Evolutionary conservation across 2,888 invertebrate genomes (phyloP).

Genomic region (Scrobipalpa costella): DNA sequence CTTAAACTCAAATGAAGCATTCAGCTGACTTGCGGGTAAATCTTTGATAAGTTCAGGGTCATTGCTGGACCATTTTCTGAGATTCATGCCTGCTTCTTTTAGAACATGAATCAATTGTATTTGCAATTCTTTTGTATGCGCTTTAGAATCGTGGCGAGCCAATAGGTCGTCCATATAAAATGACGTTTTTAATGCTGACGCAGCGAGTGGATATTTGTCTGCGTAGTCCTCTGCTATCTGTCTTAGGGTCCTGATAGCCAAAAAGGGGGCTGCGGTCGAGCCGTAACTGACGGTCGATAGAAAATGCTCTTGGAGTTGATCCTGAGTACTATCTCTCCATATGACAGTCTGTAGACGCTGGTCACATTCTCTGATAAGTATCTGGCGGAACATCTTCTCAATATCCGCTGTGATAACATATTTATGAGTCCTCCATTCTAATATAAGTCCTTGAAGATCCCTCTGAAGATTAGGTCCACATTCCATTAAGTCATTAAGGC

Average conservation of each 20-base stretch:
- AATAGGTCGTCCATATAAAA: constrained; percentile 7
- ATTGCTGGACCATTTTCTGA: background rate
- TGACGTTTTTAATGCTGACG: background rate
- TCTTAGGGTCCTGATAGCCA: background rate
- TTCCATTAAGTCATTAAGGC: no score
- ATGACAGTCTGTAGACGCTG: no score
- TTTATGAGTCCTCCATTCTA: no score
- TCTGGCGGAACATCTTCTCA: no score
- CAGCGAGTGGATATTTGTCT: background rate
- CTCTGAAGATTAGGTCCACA: no score
- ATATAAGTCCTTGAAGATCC: no score
- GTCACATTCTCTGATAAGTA: no score
- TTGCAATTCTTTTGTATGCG: background rate
- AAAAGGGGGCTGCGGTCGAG: background rate
- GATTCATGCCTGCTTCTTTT: no score
- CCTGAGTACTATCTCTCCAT: no score
- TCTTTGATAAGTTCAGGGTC: constrained; percentile 5
- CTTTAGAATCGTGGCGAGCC: background rate
- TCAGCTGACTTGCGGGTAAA: background rate
- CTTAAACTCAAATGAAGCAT: background rate
- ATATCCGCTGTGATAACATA: no score
- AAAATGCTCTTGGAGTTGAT: no score
- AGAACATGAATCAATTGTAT: background rate
- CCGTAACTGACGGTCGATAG: background rate
- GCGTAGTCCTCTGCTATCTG: constrained; percentile 3